Percentiles rank a stretch among this genome's conserved stretches.
phyloP scores from a whole-genome alignment of 2,888 invertebrate genomes.

The Machimus rusticus region DNA sequence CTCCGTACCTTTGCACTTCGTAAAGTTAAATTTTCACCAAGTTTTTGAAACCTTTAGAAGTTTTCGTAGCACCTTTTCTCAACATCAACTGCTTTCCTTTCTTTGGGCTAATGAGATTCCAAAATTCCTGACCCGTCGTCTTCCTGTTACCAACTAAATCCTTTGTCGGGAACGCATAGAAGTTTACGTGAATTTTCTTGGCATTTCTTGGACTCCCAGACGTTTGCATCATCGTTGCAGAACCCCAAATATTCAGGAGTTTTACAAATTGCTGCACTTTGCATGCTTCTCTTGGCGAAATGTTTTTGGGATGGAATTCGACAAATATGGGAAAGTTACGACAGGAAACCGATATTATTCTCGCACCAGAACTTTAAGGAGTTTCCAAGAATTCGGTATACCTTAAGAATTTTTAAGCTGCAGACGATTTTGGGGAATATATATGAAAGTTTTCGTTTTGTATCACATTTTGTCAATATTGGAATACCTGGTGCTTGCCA shows the following conservation, averaged over 20 bases:
- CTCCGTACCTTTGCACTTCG: not conserved
- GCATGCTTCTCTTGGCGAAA: not conserved
- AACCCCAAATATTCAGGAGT: not conserved
- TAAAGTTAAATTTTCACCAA: not conserved
- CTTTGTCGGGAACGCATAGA: not conserved
- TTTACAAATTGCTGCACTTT: not conserved
- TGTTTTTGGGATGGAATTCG: not conserved
- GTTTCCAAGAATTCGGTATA: not conserved
- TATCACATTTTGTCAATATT: not conserved
- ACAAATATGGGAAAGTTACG: not conserved
- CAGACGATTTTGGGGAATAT: not conserved
- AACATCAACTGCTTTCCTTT: not conserved
- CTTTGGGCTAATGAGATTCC: not conserved
- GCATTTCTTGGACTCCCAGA: not conserved
- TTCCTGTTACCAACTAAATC: not conserved
- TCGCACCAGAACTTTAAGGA: not conserved
- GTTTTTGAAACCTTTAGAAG: not conserved
- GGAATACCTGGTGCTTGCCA: not conserved
- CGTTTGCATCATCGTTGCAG: not conserved
- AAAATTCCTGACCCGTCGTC: not conserved
- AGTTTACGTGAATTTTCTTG: not conserved
- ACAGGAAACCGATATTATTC: not conserved
- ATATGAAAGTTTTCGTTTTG: not conserved
- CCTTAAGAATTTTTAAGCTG: not conserved
- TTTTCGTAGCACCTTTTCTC: not conserved